phyloP scores from a whole-genome alignment of 1,140 invertebrate genomes.

The Procambarus clarkii region DNA sequence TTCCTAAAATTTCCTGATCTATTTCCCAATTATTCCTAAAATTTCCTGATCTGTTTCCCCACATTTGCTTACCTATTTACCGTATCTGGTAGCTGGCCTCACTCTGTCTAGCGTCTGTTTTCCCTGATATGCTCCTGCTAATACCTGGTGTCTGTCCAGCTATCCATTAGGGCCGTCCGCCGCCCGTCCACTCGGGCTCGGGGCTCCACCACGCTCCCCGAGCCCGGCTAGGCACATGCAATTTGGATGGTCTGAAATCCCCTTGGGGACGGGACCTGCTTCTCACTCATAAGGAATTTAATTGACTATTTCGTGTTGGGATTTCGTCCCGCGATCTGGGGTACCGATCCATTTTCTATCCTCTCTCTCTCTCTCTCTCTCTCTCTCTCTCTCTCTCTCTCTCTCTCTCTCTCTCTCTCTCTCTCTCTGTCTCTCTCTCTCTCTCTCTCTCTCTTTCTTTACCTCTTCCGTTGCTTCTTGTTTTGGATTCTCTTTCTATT shows the following conservation, averaged over 20 bases:
- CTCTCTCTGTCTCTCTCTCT: neutral
- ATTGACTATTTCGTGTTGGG: conserved; percentile 56
- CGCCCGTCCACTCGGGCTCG: neutral
- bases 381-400: neutral
- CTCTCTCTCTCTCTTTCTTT: neutral
- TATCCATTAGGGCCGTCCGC: conserved; percentile 13
- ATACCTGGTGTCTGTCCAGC: neutral
- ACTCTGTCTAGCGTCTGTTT: conserved; percentile 10
- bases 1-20: no score
- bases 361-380: neutral
- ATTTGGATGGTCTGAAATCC: conserved; percentile 47
- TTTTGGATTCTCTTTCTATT: neutral
- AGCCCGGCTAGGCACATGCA: conserved; percentile 45
- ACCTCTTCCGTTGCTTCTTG: neutral
- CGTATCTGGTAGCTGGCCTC: neutral
- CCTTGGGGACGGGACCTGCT: conserved; percentile 18
- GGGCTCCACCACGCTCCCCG: neutral
- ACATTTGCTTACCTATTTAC: no score
- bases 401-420: neutral
- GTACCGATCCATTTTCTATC: neutral
- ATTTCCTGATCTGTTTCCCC: no score
- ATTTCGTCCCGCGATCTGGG: conserved; percentile 19
- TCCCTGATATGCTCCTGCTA: neutral
- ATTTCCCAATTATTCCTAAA: no score
- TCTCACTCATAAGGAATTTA: conserved; percentile 54